Conservation (phyloP, 2,888 invertebrate species). For the Torymus tubicola region DNA sequence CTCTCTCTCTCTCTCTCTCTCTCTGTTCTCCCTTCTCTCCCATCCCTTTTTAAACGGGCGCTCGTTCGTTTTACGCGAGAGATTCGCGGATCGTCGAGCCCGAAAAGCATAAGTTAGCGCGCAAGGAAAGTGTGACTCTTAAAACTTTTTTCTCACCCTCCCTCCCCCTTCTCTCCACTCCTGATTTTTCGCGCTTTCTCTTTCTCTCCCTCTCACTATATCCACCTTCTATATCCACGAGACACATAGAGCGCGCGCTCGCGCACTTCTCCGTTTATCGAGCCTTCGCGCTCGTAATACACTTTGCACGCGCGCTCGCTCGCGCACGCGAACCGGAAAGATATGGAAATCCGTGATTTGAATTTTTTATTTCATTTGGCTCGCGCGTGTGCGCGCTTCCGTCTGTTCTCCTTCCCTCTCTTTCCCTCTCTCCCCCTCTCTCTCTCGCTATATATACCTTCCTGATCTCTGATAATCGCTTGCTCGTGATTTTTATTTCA, state of each 20-base stretch:
- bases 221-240: background rate
- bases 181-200: constrained; percentile 24
- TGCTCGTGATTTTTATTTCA: no score
- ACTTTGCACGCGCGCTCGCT: background rate
- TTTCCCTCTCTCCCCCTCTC: constrained; percentile 8
- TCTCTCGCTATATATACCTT: constrained; percentile 28
- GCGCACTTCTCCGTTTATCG: constrained; percentile 33
- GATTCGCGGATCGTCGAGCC: constrained; percentile 54
- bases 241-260: background rate
- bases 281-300: constrained; percentile 10
- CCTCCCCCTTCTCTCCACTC: background rate
- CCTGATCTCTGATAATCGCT: no score
- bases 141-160: constrained; percentile 24
- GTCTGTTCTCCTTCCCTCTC: no score
- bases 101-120: constrained; percentile 49
- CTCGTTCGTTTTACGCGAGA: constrained; percentile 34
- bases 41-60: background rate
- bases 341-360: constrained; percentile 10
- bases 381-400: no score
- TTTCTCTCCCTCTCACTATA: background rate
- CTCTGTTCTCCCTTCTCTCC: constrained; percentile 2
- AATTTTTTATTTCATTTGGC: background rate
- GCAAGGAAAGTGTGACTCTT: constrained; percentile 26
- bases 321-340: constrained; percentile 2
- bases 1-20: background rate